Evolutionary conservation across 2,797 vertebrate species (phyloP).

Genomic region (Tenualosa ilisha): DNA sequence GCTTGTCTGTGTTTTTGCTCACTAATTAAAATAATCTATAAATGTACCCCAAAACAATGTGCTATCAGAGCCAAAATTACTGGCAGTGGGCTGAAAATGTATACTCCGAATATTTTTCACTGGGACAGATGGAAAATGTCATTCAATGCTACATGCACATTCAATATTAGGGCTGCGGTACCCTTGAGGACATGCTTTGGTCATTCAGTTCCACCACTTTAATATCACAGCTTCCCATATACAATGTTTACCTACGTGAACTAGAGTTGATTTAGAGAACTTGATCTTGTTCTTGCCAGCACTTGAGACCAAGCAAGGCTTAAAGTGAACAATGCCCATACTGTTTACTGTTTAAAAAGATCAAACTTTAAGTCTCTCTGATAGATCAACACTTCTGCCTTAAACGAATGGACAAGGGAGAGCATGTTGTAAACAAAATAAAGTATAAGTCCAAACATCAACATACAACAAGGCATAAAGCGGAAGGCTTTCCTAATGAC

Average conservation of each 20-base stretch:
- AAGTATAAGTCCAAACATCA: neutral
- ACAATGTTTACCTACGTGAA: neutral
- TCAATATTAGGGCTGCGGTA: neutral
- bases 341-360: neutral
- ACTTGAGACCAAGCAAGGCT: neutral
- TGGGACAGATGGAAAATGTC: neutral
- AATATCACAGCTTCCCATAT: neutral
- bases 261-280: conserved; percentile 1
- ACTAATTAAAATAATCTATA: conserved; percentile 21
- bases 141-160: neutral
- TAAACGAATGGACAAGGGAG: conserved; percentile 22
- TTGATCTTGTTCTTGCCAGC: neutral
- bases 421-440: conserved; percentile 22
- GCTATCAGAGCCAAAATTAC: conserved; percentile 10
- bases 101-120: neutral
- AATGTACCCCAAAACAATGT: conserved; percentile 18
- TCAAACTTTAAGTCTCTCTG: neutral
- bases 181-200: neutral
- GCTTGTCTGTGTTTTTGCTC: conserved; percentile 19
- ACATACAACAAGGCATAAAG: conserved; percentile 11
- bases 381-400: neutral
- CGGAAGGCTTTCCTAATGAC: neutral
- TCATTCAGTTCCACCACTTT: neutral
- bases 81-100: neutral
- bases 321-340: neutral